Conservation (phyloP, 1,140 invertebrate genomes). For the Drosophila micromelanica region DNA sequence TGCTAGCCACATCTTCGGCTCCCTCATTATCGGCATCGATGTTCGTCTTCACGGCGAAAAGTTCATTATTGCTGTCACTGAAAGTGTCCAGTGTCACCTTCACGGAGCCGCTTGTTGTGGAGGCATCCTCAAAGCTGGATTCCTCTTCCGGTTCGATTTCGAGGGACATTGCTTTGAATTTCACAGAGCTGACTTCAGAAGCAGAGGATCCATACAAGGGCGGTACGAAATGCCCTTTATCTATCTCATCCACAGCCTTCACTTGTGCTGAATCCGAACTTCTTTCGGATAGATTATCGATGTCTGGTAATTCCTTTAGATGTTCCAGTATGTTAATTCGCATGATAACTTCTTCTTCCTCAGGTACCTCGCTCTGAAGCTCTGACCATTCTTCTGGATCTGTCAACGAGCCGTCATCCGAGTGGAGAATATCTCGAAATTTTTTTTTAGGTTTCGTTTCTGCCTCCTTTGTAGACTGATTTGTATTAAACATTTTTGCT, state of each 20-base stretch:
- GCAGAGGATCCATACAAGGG: too few species aligned
- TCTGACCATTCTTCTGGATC: background rate
- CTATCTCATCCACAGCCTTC: rapidly evolving
- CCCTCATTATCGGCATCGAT: background rate
- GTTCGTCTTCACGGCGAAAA: background rate
- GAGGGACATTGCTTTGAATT: too few species aligned
- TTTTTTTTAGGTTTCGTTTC: too few species aligned
- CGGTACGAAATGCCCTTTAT: background rate
- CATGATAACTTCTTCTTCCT: background rate
- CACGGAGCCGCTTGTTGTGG: too few species aligned
- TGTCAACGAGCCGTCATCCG: background rate
- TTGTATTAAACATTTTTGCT: too few species aligned
- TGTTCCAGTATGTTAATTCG: background rate
- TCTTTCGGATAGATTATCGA: conserved; percentile 3
- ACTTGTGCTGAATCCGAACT: background rate
- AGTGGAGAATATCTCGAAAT: background rate
- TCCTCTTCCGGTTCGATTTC: background rate
- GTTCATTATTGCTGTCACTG: background rate
- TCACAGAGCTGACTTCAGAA: too few species aligned
- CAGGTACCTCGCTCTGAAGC: background rate
- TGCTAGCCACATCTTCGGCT: background rate
- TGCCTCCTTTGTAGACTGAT: too few species aligned
- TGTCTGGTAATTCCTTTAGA: conserved; percentile 20
- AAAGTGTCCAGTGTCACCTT: background rate
- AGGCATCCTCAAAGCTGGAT: too few species aligned